Evolutionary conservation across 1,140 invertebrate genomes (phyloP).

Genomic region (Aphaenogaster ashmeadi): DNA sequence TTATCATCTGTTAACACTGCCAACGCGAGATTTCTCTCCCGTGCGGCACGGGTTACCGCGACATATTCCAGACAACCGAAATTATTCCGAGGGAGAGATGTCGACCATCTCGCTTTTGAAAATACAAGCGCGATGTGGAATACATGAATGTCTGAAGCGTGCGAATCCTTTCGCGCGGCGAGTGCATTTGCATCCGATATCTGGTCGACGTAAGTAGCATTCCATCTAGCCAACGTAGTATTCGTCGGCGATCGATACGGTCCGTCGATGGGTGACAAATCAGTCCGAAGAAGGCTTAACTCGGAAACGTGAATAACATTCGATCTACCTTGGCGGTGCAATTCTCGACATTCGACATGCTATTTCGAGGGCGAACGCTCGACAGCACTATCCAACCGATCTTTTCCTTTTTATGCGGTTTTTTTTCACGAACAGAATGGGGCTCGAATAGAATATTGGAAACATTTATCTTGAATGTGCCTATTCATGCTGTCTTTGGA

Average conservation of each 20-base stretch:
- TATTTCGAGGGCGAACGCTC: constrained; percentile 28
- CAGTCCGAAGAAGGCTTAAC: constrained; percentile 42
- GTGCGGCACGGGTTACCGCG: constrained; percentile 19
- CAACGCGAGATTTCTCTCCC: constrained; percentile 32
- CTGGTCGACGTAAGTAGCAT: constrained; percentile 38
- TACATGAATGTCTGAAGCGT: constrained; percentile 47
- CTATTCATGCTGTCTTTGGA: constrained; percentile 9
- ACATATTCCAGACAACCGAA: constrained; percentile 48
- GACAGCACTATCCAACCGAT: not conserved
- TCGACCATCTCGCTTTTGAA: constrained; percentile 53
- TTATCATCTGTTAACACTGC: constrained; percentile 52
- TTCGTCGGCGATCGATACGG: constrained; percentile 45
- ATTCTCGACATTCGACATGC: constrained; percentile 10
- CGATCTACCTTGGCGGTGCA: constrained; percentile 7
- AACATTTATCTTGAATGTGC: constrained; percentile 23
- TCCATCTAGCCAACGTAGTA: not conserved
- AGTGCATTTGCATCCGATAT: constrained; percentile 45
- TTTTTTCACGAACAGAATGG: not conserved
- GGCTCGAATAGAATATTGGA: constrained; percentile 7
- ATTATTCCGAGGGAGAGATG: constrained; percentile 35
- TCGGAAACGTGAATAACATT: constrained; percentile 39
- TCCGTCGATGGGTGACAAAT: constrained; percentile 47
- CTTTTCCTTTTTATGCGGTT: not conserved
- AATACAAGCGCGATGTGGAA: constrained; percentile 48
- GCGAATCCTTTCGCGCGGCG: constrained; percentile 31